Base-by-base conservation (phyloP, 2,797 vertebrate genomes). In the Muscicapa striata region DNA sequence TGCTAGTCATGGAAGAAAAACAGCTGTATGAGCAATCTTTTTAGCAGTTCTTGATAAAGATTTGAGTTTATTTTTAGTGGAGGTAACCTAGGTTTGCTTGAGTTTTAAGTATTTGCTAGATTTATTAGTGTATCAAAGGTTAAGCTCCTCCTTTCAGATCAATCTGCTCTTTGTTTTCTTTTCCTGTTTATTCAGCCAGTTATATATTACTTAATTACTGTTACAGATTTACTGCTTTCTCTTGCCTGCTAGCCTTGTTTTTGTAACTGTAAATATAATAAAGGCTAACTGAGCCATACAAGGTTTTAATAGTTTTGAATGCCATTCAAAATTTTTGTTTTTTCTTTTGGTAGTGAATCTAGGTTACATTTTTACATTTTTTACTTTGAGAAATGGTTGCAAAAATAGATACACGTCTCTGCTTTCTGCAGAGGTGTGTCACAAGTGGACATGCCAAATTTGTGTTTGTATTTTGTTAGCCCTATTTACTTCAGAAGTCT, bases 51-150 rank as follows among this genome's bases (percentile, higher is more conserved):
- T 85, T 93, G 74, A 64, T 84, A 90, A 90, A 91, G 52, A 80
- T 80, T 84, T 89, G 72, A 79, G 40, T 85, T 91, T 89, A 45
- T 63, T 89, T 66, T 79, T 92, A 66, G 62, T n/a, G 43, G 82
- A 78, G n/a, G 70, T 77, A 79, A 59, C 75, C 46, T 79, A 82
- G 0, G 2, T 90, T 93, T 92, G 59, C 83, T 87, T 57, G 67
- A 90, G 92, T 91, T 93, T 92, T 82, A 84, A 91, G 80, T 67
- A 61, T 86, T 95, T 94, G 87, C 69, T 91, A 88, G 90, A 81
- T 96, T 95, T 96, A 91, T 81, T 86, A 96, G 82, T 88, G 94
- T 96, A 94, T 91, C 94, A 96, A 93, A 97, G 96, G 94, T 97
- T 96, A 97, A 97, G 91, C 94, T 95, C 76, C 15, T 89, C 48